These are phyloP conservation scores for Oncorhynchus mykiss DNA, from an alignment of 2,113 vertebrate genomes.

Conservation along the genomic window DNA sequence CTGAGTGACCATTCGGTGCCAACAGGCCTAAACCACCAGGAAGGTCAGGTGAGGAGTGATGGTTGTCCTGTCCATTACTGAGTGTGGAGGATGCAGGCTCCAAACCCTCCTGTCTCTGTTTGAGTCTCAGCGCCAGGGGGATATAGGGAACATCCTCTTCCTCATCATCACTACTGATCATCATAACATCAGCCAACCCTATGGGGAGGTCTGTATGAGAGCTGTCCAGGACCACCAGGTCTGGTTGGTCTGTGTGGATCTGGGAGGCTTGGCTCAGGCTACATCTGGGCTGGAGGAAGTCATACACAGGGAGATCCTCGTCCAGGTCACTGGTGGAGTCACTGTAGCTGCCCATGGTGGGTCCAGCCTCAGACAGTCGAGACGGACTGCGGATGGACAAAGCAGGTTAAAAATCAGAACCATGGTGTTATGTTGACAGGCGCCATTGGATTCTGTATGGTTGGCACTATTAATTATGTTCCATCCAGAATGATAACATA, in stretches of 20 bases:
- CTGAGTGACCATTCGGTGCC: not conserved
- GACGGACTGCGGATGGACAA: not conserved
- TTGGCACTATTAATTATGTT: no score
- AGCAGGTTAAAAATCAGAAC: no score
- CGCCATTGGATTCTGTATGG: no score
- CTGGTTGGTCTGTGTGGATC: not conserved
- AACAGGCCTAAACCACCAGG: not conserved
- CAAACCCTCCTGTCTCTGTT: conserved; percentile 47
- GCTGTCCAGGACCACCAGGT: conserved; percentile 20
- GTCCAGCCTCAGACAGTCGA: not conserved
- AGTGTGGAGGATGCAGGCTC: conserved; percentile 8
- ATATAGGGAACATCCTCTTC: conserved; percentile 55
- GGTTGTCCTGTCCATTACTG: conserved; percentile 21
- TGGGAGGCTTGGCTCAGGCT: conserved; percentile 8
- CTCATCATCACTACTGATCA: conserved; percentile 76
- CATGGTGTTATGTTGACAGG: no score
- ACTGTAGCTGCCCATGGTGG: conserved; percentile 61
- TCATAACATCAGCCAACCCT: conserved; percentile 19
- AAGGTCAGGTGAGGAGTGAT: not conserved
- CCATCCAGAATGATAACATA: no score
- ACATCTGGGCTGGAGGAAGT: conserved; percentile 63
- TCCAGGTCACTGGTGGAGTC: conserved; percentile 71
- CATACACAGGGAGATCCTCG: conserved; percentile 71
- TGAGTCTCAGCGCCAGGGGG: conserved; percentile 73
- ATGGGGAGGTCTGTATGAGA: conserved; percentile 23